Evolutionary conservation across 2,797 vertebrate species (phyloP).

Genomic region (Danio albolineatus): DNA sequence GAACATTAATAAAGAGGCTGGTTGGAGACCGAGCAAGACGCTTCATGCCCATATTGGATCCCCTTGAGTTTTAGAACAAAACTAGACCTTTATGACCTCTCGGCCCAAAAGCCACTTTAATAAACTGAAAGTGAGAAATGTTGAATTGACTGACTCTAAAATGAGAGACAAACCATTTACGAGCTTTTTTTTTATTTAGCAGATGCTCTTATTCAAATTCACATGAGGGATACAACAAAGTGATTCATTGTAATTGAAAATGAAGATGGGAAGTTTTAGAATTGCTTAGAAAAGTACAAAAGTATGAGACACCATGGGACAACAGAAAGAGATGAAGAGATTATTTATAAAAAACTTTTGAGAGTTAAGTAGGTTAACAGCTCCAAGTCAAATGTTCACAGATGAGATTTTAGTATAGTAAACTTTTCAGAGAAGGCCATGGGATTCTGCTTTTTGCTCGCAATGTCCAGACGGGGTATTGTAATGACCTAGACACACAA

Average conservation of each 20-base stretch:
- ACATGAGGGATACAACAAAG: not conserved
- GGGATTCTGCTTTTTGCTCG: not conserved
- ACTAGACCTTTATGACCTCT: not conserved
- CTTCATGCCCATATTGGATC: not conserved
- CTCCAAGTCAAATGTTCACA: not conserved
- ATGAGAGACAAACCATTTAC: not conserved
- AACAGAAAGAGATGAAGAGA: not conserved
- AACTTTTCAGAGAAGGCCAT: not conserved
- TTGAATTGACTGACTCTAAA: constrained; percentile 9
- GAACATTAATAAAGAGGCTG: not conserved
- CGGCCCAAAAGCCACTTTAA: not conserved
- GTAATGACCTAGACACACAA: not conserved
- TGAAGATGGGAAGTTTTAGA: not conserved
- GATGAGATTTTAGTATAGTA: not conserved
- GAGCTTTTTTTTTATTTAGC: not conserved
- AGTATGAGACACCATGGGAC: not conserved
- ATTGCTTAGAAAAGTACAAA: constrained; percentile 15
- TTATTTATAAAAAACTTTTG: not conserved
- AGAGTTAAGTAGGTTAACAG: not conserved
- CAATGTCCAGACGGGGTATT: not conserved
- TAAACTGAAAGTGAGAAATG: not conserved
- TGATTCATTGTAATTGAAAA: not conserved
- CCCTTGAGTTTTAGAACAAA: not conserved
- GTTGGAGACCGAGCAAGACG: not conserved
- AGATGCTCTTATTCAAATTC: not conserved